These are phyloP conservation scores for Falco punctatus DNA, from an alignment of 2,113 vertebrate genomes.

Conservation along the genomic window DNA sequence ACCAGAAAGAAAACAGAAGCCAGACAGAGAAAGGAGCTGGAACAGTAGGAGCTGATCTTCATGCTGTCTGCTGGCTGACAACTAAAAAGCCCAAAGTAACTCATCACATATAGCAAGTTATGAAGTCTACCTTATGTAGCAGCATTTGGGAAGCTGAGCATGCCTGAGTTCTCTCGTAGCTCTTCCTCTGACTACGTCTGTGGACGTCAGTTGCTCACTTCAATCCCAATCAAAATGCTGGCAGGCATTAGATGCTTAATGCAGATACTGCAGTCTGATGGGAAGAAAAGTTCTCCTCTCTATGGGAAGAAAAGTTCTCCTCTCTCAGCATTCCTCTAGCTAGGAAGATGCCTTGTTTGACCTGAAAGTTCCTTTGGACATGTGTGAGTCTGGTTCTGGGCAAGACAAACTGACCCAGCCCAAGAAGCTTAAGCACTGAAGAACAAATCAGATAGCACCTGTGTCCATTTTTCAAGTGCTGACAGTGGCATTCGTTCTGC, in stretches of 20 bases:
- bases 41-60: not conserved
- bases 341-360: not conserved
- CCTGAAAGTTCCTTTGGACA: not conserved
- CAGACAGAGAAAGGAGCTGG: not conserved
- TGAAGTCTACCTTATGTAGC: not conserved
- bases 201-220: not conserved
- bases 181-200: not conserved
- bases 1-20: not conserved
- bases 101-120: fast-evolving
- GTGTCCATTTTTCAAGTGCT: not conserved
- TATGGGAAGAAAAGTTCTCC: not conserved
- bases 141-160: not conserved
- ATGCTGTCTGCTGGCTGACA: not conserved
- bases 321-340: not conserved
- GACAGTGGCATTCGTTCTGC: not conserved
- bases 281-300: not conserved
- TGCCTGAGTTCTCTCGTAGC: fast-evolving
- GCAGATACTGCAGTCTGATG: not conserved
- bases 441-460: not conserved
- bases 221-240: not conserved
- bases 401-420: not conserved
- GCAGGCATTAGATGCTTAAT: not conserved
- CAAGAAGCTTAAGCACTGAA: not conserved
- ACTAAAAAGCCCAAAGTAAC: not conserved
- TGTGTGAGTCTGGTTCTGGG: not conserved